phyloP scores from a whole-genome alignment of 2,888 invertebrate genomes.

The Drosophila nr. perissopoda region DNA sequence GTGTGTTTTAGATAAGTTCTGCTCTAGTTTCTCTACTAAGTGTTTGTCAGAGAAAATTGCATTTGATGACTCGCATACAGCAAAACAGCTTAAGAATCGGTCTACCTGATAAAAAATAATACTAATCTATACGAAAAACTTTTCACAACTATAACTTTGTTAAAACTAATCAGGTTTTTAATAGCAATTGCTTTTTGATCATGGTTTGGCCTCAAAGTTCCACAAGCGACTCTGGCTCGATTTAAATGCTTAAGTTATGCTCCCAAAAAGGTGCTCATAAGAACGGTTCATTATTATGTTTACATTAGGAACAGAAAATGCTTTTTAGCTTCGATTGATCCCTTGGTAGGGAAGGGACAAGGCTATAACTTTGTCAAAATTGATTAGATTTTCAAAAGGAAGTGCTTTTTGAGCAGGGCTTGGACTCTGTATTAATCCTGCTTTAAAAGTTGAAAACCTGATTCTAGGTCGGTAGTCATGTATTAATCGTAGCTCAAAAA shows the following conservation, averaged over 20 bases:
- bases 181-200: background rate
- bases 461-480: background rate
- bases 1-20: slow-evolving; percentile 36
- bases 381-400: background rate
- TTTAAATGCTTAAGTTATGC: background rate
- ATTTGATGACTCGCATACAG: background rate
- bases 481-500: background rate
- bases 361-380: background rate
- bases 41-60: slow-evolving; percentile 1
- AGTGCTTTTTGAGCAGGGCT: fast-evolving
- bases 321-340: background rate
- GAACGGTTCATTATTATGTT: fast-evolving
- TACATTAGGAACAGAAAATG: background rate
- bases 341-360: background rate
- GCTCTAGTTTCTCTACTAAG: slow-evolving; percentile 9
- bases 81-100: background rate
- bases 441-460: background rate
- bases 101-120: background rate
- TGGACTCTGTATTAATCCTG: background rate
- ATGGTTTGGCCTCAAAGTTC: background rate
- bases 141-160: background rate
- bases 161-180: background rate
- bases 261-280: background rate
- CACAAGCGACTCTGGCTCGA: background rate
- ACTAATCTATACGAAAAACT: background rate